Evolutionary conservation across 2,888 invertebrate species (phyloP), one percentile per base, ranked within the genome.

Genomic region (Ectemnius continuus): DNA sequence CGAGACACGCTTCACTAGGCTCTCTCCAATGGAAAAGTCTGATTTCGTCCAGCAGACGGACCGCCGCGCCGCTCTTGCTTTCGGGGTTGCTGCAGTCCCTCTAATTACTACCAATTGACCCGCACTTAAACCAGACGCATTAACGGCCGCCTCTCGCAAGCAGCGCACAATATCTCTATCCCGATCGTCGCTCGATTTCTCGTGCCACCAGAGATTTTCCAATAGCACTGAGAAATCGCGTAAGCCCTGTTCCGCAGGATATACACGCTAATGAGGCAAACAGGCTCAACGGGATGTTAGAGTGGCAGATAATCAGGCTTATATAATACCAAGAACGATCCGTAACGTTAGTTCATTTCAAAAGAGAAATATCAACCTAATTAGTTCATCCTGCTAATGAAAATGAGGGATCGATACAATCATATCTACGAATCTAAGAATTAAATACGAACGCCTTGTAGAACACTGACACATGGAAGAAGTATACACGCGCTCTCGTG

Each of bases 401-500:
- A n/a, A 28, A 61, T 46, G 36, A 36, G 11, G 6, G 36, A 36
- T 11, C 36, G 36, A 8, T 11, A 36, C 36, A 36, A 36, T 36
- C 8, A 11, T 36, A 8, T 1, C 36, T 36, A 3, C 36, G 36
- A 11, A 36, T 36, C 36, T 36, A 6, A 36, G 0, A 11, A 36
- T 1, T 1, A 36, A 36, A 0, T 18, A 47, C 11, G 67, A 13
- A n/a, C 52, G 13, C 61, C 23, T 20, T 16, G 20, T 48, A 66
- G 61, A 63, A 73, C 72, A 66, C 69, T 18, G 6, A 57, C 60
- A 67, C 68, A 60, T 46, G 63, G 45, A 47, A 63, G 45, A 47
- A 13, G 28, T 59, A 62, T 67, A 28, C 61, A 75, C 77, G 78
- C 73, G 75, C 68, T 73, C 76, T 20, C 57, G 56, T 58, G 68